These are phyloP conservation scores for Grallaria varia DNA, from an alignment of 2,113 vertebrate genomes.

Conservation along the genomic window DNA sequence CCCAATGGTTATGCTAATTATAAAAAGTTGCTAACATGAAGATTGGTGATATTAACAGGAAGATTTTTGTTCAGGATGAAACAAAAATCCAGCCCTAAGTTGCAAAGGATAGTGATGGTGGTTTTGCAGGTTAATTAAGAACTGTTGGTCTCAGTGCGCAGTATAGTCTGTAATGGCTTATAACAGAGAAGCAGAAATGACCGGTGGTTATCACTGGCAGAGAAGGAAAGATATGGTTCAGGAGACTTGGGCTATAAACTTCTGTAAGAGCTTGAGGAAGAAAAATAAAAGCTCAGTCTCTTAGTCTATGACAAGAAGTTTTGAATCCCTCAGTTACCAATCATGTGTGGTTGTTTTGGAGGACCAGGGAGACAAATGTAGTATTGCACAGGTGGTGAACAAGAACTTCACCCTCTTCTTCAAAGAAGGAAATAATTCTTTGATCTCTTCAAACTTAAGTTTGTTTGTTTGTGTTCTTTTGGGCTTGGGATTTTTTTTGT, in stretches of 20 bases:
- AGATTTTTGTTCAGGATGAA: background rate
- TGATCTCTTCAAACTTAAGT: background rate
- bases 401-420: background rate
- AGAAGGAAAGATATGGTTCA: background rate
- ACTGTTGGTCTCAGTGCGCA: background rate
- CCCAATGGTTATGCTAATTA: background rate
- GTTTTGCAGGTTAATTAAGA: background rate
- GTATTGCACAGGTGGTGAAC: background rate
- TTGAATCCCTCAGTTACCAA: background rate
- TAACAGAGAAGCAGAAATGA: background rate
- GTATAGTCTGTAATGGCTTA: background rate
- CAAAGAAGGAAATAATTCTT: background rate
- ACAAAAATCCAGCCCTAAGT: background rate
- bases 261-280: background rate
- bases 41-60: background rate
- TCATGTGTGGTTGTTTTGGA: background rate
- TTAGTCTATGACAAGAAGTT: background rate
- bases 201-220: background rate
- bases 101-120: background rate
- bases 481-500: background rate
- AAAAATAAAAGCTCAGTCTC: background rate
- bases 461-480: background rate
- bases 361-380: background rate
- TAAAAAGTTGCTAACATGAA: background rate
- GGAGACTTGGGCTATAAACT: background rate